Evolutionary conservation across 2,113 vertebrate genomes (phyloP).

Genomic region (Lipotes vexillifer): DNA sequence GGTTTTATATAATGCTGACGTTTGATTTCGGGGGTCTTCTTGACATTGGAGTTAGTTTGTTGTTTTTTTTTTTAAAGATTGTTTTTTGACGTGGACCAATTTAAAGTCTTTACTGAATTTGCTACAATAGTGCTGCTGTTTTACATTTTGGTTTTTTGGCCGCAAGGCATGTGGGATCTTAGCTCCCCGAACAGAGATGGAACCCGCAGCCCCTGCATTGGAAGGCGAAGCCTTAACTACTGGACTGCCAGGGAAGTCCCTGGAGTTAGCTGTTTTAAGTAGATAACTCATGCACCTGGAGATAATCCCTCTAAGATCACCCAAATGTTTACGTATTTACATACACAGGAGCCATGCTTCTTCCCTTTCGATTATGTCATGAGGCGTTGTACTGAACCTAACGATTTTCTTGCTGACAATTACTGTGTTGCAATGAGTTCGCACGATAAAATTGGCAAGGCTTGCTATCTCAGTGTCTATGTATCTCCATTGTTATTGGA

Average conservation of each 20-base stretch:
- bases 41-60: background rate
- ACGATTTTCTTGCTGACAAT: background rate
- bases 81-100: no score
- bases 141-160: no score
- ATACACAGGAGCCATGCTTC: fast-evolving
- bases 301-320: background rate
- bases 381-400: no score
- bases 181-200: no score
- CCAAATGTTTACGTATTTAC: no score
- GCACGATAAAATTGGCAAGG: background rate
- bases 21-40: background rate
- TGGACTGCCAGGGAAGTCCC: no score
- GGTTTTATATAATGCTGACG: background rate
- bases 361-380: background rate
- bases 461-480: background rate
- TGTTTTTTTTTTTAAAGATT: no score
- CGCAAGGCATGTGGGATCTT: no score
- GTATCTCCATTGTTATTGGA: fast-evolving
- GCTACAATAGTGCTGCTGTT: no score
- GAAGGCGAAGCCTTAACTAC: no score
- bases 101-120: no score
- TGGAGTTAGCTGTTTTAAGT: background rate
- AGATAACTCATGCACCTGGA: background rate
- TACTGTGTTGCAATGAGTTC: background rate
- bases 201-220: no score